A percentile compares a stretch with the other conserved stretches of the same genome.
Evolutionary conservation across 2,113 vertebrate genomes (phyloP).

Genomic region (Nerophis ophidion): DNA sequence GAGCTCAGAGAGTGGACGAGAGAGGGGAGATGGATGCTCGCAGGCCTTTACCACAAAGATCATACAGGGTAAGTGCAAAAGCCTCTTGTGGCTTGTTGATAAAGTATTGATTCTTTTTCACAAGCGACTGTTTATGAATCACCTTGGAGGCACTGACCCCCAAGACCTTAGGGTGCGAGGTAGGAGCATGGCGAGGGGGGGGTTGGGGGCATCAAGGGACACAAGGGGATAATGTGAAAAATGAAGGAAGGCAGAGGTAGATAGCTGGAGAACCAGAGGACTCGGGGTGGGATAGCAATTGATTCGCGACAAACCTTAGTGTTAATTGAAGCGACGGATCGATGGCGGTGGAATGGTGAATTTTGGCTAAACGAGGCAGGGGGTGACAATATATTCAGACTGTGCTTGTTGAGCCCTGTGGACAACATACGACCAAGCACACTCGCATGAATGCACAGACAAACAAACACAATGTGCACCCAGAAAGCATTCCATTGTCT

Average conservation of each 20-base stretch:
- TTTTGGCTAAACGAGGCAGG: slow-evolving; percentile 39
- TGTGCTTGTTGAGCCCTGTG: slow-evolving; percentile 11
- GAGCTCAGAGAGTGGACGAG: slow-evolving; percentile 54
- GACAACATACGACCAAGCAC: slow-evolving; percentile 21
- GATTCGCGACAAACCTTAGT: slow-evolving; percentile 55
- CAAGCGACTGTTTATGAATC: slow-evolving; percentile 88
- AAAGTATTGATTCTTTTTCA: slow-evolving; percentile 94
- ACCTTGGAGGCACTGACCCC: slow-evolving; percentile 96
- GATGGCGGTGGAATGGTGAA: slow-evolving; percentile 47
- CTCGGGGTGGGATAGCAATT: slow-evolving; percentile 50
- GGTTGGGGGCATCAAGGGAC: slow-evolving; percentile 16
- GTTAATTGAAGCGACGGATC: slow-evolving; percentile 62
- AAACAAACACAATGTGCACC: slow-evolving; percentile 35
- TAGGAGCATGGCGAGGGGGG: slow-evolving; percentile 46
- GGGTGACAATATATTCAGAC: slow-evolving; percentile 5
- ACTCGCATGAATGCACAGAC: slow-evolving; percentile 23
- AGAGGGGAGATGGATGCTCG: slow-evolving; percentile 73
- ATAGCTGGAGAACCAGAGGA: slow-evolving; percentile 29
- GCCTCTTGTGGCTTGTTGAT: slow-evolving; percentile 96
- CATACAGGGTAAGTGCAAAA: slow-evolving; percentile 96
- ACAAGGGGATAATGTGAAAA: slow-evolving; percentile 44
- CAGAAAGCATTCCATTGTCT: slow-evolving; percentile 39
- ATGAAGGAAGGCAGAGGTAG: slow-evolving; percentile 42
- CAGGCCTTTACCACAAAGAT: slow-evolving; percentile 95
- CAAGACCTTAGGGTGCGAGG: slow-evolving; percentile 83